These are phyloP conservation scores for Hippopotamus amphibius DNA, from an alignment of 2,113 vertebrate genomes.

Conservation along the genomic window DNA sequence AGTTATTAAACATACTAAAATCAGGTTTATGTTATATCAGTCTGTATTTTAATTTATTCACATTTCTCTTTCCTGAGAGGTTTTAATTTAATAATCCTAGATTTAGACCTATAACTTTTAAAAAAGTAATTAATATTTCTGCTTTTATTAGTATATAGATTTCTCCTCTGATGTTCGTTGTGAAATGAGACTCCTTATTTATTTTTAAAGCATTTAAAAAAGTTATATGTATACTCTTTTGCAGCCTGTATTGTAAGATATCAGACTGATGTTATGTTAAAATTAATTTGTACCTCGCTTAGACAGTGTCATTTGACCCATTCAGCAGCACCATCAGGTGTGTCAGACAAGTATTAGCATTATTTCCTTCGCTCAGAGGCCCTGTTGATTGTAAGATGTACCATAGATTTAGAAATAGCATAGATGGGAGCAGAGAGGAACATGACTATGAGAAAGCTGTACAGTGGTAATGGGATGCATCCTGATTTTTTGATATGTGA, in stretches of 20 bases:
- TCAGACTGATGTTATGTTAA: background rate
- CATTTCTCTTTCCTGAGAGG: background rate
- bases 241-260: background rate
- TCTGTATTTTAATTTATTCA: constrained; percentile 40
- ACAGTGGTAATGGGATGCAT: background rate
- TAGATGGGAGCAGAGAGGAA: background rate
- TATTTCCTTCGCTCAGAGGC: background rate
- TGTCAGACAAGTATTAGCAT: background rate
- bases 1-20: constrained; percentile 24
- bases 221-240: background rate
- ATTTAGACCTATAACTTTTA: constrained; percentile 25
- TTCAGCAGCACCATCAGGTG: background rate
- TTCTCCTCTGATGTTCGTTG: background rate
- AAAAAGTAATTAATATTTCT: background rate
- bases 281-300: background rate
- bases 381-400: background rate
- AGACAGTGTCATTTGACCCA: background rate
- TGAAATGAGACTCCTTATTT: background rate
- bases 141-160: background rate
- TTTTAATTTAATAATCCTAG: constrained; percentile 14
- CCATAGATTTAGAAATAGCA: background rate
- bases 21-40: background rate
- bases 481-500: background rate
- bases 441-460: background rate
- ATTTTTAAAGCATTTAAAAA: background rate